Evolutionary conservation across 2,797 vertebrate genomes (phyloP).

Genomic region (Fistularia commersonii): DNA sequence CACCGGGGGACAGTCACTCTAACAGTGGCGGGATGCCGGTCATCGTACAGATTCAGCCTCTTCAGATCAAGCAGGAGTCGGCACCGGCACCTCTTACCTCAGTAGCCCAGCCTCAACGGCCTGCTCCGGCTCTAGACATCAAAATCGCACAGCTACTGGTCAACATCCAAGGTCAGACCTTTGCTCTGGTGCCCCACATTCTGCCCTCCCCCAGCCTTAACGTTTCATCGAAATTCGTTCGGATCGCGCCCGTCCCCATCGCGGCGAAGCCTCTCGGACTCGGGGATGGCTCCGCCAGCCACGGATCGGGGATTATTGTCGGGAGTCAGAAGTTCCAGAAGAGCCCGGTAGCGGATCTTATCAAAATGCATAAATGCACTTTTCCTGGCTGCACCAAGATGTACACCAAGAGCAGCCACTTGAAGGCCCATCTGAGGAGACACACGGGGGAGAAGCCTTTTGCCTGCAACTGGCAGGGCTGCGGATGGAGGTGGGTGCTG

Average conservation of each 20-base stretch:
- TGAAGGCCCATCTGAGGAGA: slow-evolving; percentile 93
- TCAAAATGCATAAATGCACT: slow-evolving; percentile 98
- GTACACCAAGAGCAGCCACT: slow-evolving; percentile 98
- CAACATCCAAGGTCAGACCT: slow-evolving; percentile 95
- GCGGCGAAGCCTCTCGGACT: slow-evolving; percentile 87
- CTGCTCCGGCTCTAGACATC: slow-evolving; percentile 77
- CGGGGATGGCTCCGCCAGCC: slow-evolving; percentile 59
- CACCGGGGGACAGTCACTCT: too few relatives aligned
- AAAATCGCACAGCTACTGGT: slow-evolving; percentile 91
- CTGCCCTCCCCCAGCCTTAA: slow-evolving; percentile 82
- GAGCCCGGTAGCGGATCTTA: slow-evolving; percentile 88
- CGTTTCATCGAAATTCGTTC: slow-evolving; percentile 87
- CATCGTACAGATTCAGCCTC: slow-evolving; percentile 86
- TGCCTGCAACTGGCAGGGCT: slow-evolving; percentile 93
- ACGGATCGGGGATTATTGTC: slow-evolving; percentile 73
- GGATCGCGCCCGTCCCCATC: slow-evolving; percentile 92
- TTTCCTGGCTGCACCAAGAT: slow-evolving; percentile 95
- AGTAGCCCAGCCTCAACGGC: slow-evolving; percentile 63
- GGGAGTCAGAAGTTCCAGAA: slow-evolving; percentile 90
- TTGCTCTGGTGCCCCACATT: slow-evolving; percentile 90
- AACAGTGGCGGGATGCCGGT: slow-evolving; percentile 68
- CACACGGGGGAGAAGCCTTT: slow-evolving; percentile 96
- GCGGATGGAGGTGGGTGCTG: slow-evolving; percentile 91
- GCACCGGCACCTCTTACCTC: slow-evolving; percentile 39
- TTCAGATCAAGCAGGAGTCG: too few relatives aligned